phyloP scores from a whole-genome alignment of 2,113 vertebrate genomes.

The Pao palembangensis region DNA sequence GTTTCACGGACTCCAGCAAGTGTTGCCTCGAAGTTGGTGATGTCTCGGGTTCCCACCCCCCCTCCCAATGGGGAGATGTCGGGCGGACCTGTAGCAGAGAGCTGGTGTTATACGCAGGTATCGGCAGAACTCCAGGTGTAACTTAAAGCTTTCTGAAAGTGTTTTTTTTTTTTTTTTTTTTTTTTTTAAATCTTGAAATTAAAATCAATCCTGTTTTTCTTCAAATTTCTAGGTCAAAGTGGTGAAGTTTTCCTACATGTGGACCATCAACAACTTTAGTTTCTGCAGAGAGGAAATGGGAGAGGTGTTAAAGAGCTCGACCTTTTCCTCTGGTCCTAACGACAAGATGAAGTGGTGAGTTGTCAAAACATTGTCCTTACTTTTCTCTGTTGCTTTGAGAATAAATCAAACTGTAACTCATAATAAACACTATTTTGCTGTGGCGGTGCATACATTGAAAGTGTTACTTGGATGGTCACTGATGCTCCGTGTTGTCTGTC shows the following conservation, averaged over 20 bases:
- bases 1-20: slow-evolving; percentile 60
- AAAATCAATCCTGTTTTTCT: neutral
- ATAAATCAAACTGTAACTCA: too few relatives aligned
- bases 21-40: slow-evolving; percentile 74
- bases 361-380: neutral
- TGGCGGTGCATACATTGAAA: too few relatives aligned
- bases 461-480: neutral
- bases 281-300: slow-evolving; percentile 99
- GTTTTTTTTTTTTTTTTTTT: neutral
- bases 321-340: slow-evolving; percentile 97
- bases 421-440: too few relatives aligned
- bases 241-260: slow-evolving; percentile 99
- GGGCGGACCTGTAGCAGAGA: slow-evolving; percentile 94
- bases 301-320: slow-evolving; percentile 98
- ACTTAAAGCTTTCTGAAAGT: too few relatives aligned
- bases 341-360: slow-evolving; percentile 98
- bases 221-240: slow-evolving; percentile 86
- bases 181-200: too few relatives aligned
- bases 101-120: slow-evolving; percentile 99
- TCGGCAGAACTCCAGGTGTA: slow-evolving; percentile 3
- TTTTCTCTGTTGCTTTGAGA: too few relatives aligned
- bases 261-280: slow-evolving; percentile 99
- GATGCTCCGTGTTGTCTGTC: slow-evolving; percentile 26
- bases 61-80: slow-evolving; percentile 95
- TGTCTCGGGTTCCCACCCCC: slow-evolving; percentile 92